Conservation (phyloP, 2,113 vertebrate species). For the Mobula hypostoma region DNA sequence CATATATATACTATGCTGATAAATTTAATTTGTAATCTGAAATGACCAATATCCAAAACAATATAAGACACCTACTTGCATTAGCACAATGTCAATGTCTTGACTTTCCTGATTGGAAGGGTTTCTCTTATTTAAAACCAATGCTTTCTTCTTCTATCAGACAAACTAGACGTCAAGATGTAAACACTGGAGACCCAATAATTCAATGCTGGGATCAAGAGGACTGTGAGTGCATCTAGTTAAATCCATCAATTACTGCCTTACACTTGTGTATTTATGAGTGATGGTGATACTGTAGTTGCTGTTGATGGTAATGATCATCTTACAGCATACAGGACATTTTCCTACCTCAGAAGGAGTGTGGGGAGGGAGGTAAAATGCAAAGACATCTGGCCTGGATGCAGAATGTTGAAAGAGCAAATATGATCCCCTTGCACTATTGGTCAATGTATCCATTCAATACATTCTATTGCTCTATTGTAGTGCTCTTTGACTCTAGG, state of each 20-base stretch:
- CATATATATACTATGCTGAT: too few species aligned
- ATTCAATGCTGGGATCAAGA: slow-evolving; percentile 65
- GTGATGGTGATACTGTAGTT: background rate
- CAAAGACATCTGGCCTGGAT: background rate
- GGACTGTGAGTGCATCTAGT: slow-evolving; percentile 54
- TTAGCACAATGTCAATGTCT: background rate
- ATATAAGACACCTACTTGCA: background rate
- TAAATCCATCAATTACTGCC: background rate
- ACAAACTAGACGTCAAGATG: slow-evolving; percentile 65
- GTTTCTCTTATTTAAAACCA: background rate
- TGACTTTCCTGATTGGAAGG: background rate
- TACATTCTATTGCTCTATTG: background rate
- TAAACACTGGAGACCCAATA: slow-evolving; percentile 60
- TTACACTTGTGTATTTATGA: background rate
- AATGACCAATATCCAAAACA: background rate
- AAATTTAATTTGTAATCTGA: too few species aligned
- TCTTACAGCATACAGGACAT: background rate
- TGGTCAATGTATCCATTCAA: background rate
- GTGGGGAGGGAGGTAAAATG: background rate
- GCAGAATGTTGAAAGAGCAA: background rate
- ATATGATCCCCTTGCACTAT: background rate
- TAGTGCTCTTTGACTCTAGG: too few species aligned
- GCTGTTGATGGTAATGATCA: background rate
- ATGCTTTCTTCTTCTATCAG: slow-evolving; percentile 44
- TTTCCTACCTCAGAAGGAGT: background rate